These are phyloP conservation scores for Tenthredo scrophulariae DNA, from an alignment of 2,888 invertebrate species.

Conservation along the genomic window DNA sequence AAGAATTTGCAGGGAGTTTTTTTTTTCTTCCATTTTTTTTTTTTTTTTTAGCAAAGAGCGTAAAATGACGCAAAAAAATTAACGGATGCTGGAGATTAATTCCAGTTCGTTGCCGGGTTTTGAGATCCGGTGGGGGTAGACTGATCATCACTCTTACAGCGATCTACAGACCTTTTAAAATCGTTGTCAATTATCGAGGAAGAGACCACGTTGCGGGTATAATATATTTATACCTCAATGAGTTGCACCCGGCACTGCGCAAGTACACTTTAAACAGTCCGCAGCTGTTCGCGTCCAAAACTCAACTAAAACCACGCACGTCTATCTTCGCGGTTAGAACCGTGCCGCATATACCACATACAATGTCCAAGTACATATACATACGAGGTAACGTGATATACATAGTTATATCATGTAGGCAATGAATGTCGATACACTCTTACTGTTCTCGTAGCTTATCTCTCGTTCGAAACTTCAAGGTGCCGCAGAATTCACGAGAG, in stretches of 20 bases:
- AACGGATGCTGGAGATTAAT: background rate
- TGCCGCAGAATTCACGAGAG: too few species aligned
- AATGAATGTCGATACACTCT: background rate
- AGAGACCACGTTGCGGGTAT: background rate
- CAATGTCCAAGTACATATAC: background rate
- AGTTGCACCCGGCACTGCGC: background rate
- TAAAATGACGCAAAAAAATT: background rate
- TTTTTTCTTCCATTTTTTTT: background rate
- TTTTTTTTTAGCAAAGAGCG: background rate
- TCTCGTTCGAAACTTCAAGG: too few species aligned
- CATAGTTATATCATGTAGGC: background rate
- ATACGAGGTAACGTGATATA: background rate
- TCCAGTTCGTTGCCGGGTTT: background rate
- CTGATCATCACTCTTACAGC: background rate
- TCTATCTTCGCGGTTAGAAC: constrained; percentile 5
- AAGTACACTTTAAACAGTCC: background rate
- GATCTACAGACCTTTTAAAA: background rate
- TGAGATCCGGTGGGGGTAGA: background rate
- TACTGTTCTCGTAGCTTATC: background rate
- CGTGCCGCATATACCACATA: background rate
- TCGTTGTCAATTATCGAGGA: background rate
- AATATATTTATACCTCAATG: background rate
- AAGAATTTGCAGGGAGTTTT: background rate
- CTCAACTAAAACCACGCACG: background rate
- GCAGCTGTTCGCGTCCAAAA: constrained; percentile 32